These are phyloP conservation scores for Platycheirus rosarum DNA, from an alignment of 2,888 invertebrate genomes.

Conservation along the genomic window DNA sequence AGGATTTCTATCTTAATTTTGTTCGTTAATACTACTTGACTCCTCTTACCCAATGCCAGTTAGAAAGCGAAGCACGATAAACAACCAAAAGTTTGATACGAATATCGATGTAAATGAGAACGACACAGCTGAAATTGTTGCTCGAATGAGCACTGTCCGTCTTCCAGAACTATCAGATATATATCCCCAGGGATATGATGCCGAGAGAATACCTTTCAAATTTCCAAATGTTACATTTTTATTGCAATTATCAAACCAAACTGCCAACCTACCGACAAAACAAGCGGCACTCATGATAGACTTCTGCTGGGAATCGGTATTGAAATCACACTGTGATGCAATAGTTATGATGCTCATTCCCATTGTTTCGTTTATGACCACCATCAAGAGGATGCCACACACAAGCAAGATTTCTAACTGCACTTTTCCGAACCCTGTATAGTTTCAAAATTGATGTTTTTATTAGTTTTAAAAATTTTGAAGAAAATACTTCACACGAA, in stretches of 20 bases:
- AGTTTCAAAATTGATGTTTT: conserved; percentile 1
- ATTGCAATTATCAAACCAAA: too few relatives aligned
- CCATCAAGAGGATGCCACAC: conserved; percentile 86
- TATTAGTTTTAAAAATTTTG: too few relatives aligned
- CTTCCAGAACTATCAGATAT: conserved; percentile 84
- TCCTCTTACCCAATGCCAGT: conserved; percentile 84
- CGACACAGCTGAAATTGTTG: conserved; percentile 83
- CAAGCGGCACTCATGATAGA: conserved; percentile 87
- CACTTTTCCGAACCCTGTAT: conserved; percentile 86
- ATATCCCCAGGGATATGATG: conserved; percentile 85
- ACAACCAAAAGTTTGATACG: conserved; percentile 83
- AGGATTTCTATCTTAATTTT: conserved; percentile 16
- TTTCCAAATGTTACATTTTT: too few relatives aligned
- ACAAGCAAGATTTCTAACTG: conserved; percentile 85
- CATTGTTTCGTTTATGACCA: conserved; percentile 88
- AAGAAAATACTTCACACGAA: too few relatives aligned
- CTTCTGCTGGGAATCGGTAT: conserved; percentile 84
- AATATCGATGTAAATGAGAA: conserved; percentile 84
- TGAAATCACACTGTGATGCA: conserved; percentile 88
- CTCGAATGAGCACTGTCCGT: conserved; percentile 83
- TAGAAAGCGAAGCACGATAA: conserved; percentile 83
- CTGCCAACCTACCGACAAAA: conserved; percentile 85
- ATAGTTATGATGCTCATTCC: conserved; percentile 87
- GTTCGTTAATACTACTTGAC: background rate
- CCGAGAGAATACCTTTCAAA: conserved; percentile 83